Evolutionary conservation across 1,140 invertebrate species (phyloP), one percentile per base, ranked within the genome.

Genomic region (Euura saliciscinereae): DNA sequence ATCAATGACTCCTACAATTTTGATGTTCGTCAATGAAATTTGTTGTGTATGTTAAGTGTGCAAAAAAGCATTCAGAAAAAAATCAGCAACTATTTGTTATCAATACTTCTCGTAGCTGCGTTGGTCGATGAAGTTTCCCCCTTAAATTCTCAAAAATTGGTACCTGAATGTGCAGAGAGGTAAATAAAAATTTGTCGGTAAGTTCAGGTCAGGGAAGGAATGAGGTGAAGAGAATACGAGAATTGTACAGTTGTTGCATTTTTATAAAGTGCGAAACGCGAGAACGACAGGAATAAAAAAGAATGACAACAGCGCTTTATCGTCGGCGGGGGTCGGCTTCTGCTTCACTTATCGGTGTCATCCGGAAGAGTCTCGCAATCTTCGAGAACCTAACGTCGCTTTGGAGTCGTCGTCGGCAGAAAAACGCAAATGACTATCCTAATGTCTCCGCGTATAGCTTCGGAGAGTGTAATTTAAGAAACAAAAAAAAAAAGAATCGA

Each of bases 301-400:
- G 66, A 44, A 67, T 6, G 43, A 67, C 43, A 70, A 45, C 69
- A 65, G 69, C 70, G 51, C 44, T 70, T 71, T 64, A 67, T 4
- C 42, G 43, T 69, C 68, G 68, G 2, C 44, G 4, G 44, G 66
- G 8, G 51, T 59, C 51, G 51, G 51, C 8, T 6, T 59, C 6
- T n/a, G 51, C 6, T 51, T 51, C 11, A 51, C 46, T 51, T 11
- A 11, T 51, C 46, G 46, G 46, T 51, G 6, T 51, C 46, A 51
- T 11, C 11, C 46, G 46, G 11, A 51, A 51, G 46, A 51, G 11
- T 11, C 6, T 11, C 46, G 46, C 46, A 51, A 11, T 59, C 51
- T 6, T 59, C 51, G 5, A 59, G 51, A 11, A 28, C 28, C 28
- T 28, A 28, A 28, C 28, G 28, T 28, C 28, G 28, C 28, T 28